Base-by-base conservation (phyloP, 2,888 invertebrate genomes). In the Capitulum mitella region DNA sequence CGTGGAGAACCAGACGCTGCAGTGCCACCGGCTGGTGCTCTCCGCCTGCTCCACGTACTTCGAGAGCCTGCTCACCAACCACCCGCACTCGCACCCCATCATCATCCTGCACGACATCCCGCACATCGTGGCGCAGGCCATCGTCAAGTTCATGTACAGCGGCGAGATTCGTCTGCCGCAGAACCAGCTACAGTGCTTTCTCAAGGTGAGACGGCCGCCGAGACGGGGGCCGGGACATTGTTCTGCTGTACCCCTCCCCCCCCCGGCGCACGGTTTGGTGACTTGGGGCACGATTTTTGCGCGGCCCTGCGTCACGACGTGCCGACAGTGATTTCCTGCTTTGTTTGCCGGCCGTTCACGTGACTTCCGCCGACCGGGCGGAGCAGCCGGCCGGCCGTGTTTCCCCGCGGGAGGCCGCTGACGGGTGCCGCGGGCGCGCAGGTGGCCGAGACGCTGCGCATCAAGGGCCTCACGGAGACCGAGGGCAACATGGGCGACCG, bases 71-170 rank as follows among this genome's bases (percentile, higher is more conserved):
- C 76, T 76, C 29, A 43, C 46, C 14, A n/a, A 43, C 29, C 76
- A 76, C 76, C 76, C 76, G 46, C 43, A 76, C 46, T 1, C 43
- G 29, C 76, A 76, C 46, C 76, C 76, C 46, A 46, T 76, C 46
- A 76, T 76, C 76, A 48, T 76, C 29, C 76, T 76, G 76, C 76
- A 46, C 46, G 76, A 76, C 46, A 48, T 76, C 29, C 76, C 76
- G 46, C 46, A 43, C 76, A 29, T 43, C 16, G 76, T 76, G 76
- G 29, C 34, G 46, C 29, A 6, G 29, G 76, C 76, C 29, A 46
- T 76, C 76, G 43, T 76, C 76, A 76, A 43, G 76, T 76, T 76
- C 76, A 76, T 76, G 76, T 76, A 76, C 76, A 76, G 76, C 46
- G 76, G 76, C 43, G 76, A 76, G 46, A 76, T 76, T 14, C 76